Evolutionary conservation across 2,113 vertebrate genomes (phyloP).

Genomic region (Entelurus aequoreus): DNA sequence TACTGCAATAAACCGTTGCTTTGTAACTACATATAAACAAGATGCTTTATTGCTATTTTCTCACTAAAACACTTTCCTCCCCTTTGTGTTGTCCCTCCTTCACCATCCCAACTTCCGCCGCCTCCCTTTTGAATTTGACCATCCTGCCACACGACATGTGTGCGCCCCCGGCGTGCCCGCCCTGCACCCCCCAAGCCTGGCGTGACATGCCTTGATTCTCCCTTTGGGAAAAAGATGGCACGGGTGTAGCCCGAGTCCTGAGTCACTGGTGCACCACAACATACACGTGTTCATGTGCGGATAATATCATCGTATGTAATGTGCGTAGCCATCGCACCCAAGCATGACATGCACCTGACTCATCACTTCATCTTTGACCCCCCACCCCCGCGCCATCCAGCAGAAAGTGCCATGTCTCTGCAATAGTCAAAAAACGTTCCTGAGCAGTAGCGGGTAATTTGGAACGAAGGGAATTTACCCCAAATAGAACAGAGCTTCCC

Average conservation of each 20-base stretch:
- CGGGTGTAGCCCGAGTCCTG: slow-evolving; percentile 22
- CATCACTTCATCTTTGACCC: slow-evolving; percentile 40
- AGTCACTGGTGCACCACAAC: slow-evolving; percentile 27
- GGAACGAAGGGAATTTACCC: slow-evolving; percentile 60
- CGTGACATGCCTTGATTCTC: slow-evolving; percentile 37
- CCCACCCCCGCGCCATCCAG: slow-evolving; percentile 46
- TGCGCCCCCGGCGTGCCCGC: slow-evolving; percentile 20
- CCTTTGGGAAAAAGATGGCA: slow-evolving; percentile 24
- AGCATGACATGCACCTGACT: slow-evolving; percentile 28
- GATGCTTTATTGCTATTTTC: not conserved
- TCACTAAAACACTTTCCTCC: not conserved
- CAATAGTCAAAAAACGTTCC: slow-evolving; percentile 54
- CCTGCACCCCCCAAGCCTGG: not conserved
- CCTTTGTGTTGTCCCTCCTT: not conserved
- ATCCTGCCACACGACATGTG: slow-evolving; percentile 33
- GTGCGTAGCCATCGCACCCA: no score
- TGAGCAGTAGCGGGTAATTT: slow-evolving; percentile 49
- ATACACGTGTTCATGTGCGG: no score
- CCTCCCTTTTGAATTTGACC: slow-evolving; percentile 25
- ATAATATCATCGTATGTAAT: no score
- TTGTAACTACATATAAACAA: not conserved
- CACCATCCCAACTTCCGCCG: slow-evolving; percentile 10
- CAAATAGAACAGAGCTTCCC: slow-evolving; percentile 63
- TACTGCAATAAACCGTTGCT: no score
- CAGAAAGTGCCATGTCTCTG: slow-evolving; percentile 40